Evolutionary conservation across 2,888 invertebrate species (phyloP).

Genomic region (Liposcelis brunnea): DNA sequence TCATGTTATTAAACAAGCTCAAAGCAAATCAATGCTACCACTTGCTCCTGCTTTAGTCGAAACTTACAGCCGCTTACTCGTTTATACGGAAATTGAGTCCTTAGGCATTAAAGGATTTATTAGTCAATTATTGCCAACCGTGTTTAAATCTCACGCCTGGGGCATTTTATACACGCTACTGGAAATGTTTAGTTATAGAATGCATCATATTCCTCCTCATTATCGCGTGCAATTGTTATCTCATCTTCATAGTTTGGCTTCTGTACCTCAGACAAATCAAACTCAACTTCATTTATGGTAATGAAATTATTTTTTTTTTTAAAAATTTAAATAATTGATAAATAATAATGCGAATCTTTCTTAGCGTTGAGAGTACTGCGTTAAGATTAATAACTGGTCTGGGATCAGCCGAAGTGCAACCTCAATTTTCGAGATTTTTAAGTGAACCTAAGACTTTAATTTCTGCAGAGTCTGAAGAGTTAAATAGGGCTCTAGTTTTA

Average conservation of each 20-base stretch:
- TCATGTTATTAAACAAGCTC: slow-evolving; percentile 78
- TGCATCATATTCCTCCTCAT: slow-evolving; percentile 93
- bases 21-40: slow-evolving; percentile 66
- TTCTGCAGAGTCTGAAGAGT: slow-evolving; percentile 86
- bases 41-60: slow-evolving; percentile 85
- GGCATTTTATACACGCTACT: slow-evolving; percentile 85
- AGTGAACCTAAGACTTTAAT: slow-evolving; percentile 81
- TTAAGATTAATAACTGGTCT: slow-evolving; percentile 71
- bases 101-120: slow-evolving; percentile 93
- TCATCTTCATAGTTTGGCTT: slow-evolving; percentile 77
- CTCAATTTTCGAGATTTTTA: slow-evolving; percentile 80
- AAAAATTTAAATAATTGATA: too few relatives aligned
- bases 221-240: slow-evolving; percentile 84
- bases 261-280: slow-evolving; percentile 86
- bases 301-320: too few relatives aligned
- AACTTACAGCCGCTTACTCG: slow-evolving; percentile 80
- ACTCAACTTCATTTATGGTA: slow-evolving; percentile 87
- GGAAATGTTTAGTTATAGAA: slow-evolving; percentile 92
- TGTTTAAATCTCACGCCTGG: slow-evolving; percentile 87
- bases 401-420: slow-evolving; percentile 88
- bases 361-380: slow-evolving; percentile 73
- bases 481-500: slow-evolving; percentile 82
- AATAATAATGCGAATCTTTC: too few relatives aligned
- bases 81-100: slow-evolving; percentile 93
- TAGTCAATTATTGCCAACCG: slow-evolving; percentile 79